Conservation (phyloP, 2,888 invertebrate species). For the Conomelus anceps region DNA sequence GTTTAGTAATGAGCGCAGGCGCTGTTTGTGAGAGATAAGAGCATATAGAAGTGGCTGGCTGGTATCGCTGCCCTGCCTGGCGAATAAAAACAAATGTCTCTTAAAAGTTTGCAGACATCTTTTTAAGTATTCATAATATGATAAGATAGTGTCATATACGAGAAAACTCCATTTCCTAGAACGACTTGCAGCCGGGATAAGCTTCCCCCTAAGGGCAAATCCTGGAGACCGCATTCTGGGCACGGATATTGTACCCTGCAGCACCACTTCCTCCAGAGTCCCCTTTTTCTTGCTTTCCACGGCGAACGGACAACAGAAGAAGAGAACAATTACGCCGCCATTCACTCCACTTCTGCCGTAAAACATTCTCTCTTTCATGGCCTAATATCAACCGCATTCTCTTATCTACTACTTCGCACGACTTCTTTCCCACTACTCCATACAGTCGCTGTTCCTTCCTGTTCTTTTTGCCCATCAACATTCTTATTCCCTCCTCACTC, state of each 20-base stretch:
- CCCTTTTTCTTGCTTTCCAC: neutral
- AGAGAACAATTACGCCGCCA: neutral
- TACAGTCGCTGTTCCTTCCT: neutral
- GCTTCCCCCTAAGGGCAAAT: slow-evolving; percentile 3
- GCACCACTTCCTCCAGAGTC: neutral
- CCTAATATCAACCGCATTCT: neutral
- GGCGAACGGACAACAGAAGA: neutral
- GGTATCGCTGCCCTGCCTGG: slow-evolving; percentile 7
- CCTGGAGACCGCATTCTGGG: neutral
- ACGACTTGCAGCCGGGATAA: slow-evolving; percentile 19
- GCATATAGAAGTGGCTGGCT: neutral
- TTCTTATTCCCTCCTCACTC: neutral
- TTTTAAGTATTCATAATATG: slow-evolving; percentile 29
- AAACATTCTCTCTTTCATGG: neutral
- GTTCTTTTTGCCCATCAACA: neutral
- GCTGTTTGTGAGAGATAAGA: neutral
- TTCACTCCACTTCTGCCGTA: neutral
- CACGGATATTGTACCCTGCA: slow-evolving; percentile 4
- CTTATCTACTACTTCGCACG: neutral
- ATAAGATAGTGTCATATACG: slow-evolving; percentile 27
- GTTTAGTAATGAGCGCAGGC: neutral
- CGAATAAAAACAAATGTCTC: slow-evolving; percentile 28
- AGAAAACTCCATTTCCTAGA: slow-evolving; percentile 27
- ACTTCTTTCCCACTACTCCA: neutral
- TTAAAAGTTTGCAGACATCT: slow-evolving; percentile 28